Base-by-base conservation (phyloP, 1,140 invertebrate genomes). In the Wasmannia auropunctata region DNA sequence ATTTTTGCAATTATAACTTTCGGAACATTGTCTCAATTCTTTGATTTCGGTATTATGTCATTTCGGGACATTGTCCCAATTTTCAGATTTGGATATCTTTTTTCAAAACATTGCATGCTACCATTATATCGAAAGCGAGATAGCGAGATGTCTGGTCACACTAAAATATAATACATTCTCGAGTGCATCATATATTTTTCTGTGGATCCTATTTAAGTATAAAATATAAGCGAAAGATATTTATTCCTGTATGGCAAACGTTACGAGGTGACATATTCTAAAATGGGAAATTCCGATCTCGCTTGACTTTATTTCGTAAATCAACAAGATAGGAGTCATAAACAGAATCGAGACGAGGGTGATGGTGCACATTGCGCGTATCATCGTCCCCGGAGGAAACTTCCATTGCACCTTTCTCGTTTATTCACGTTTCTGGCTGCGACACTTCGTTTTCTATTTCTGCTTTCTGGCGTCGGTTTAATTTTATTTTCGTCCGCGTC, bases 371-470 rank as follows among this genome's bases (percentile, higher is more conserved):
- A 60, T 49, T 54, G 49, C 56, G 49, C 86, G 25, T 58, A 28
- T 46, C 83, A 22, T 5, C 28, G n/a, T 83, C 28, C 83, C 77
- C 10, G 11, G 54, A 37, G 65, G 14, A 19, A 60, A 46, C 31
- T 51, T 16, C 56, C 16, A 87, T 77, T 62, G 62, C 63, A 25
- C 49, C 34, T 19, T 40, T 62, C 51, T 46, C 19, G 67, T 85
- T 87, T 60, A 76, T 88, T 85, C 79, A 40, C 40, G 14, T 87
- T n/a, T 46, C 69, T 70, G 60, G 1, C 22, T 62, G 10, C 88
- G 85, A 89, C 60, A 76, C 67, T 86, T 70, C 37, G 43, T 56
- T n/a, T n/a, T 89, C 70, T 60, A 87, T 89, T 90, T 84, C 72
- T 89, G 76, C 63, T 79, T 87, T 87, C 77, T 84, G 31, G 6